These are phyloP conservation scores for Chloebia gouldiae DNA, from an alignment of 2,113 vertebrate species.

Conservation along the genomic window DNA sequence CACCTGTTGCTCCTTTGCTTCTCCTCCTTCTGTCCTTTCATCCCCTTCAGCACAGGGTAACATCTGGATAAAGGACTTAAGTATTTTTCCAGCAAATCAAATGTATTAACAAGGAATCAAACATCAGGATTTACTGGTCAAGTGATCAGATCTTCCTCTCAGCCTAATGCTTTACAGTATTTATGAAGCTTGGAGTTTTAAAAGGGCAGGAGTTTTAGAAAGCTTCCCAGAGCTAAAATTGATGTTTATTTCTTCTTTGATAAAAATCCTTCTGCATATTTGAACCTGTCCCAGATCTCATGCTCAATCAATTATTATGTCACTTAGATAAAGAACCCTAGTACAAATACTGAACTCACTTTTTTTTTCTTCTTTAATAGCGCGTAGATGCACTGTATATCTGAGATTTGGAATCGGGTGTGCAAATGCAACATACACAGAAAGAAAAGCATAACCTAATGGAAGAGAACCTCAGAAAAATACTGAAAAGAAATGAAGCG, in stretches of 20 bases:
- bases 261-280: not conserved
- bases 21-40: not conserved
- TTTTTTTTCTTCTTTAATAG: not conserved
- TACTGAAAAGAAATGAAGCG: not conserved
- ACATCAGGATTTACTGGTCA: conserved; percentile 29
- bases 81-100: not conserved
- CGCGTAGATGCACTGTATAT: not conserved
- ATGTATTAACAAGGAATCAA: conserved; percentile 27
- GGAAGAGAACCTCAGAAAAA: not conserved
- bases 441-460: not conserved
- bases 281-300: not conserved
- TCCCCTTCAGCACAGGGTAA: not conserved
- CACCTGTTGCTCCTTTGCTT: not conserved
- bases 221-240: not conserved
- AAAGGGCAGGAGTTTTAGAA: not conserved
- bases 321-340: not conserved
- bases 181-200: conserved; percentile 18
- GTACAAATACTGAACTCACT: not conserved
- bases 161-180: conserved; percentile 9
- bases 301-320: not conserved
- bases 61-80: conserved; percentile 30
- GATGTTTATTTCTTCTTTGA: conserved; percentile 13
- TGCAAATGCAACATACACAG: not conserved
- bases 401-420: not conserved
- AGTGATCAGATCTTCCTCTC: conserved; percentile 18